Evolutionary conservation across 2,888 invertebrate species (phyloP).

Genomic region (Apeira syringaria): DNA sequence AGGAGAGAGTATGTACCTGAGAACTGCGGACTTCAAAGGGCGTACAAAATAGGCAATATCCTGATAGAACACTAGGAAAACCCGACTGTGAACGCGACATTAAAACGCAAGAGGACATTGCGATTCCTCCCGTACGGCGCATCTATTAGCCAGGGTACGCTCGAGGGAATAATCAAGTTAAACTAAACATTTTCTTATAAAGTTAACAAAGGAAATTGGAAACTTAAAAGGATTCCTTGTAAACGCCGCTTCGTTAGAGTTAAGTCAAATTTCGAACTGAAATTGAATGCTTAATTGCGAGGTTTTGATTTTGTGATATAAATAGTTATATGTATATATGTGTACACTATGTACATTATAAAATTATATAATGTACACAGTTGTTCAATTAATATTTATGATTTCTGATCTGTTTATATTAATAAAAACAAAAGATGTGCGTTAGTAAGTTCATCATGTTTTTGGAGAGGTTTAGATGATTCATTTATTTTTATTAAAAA

Average conservation of each 20-base stretch:
- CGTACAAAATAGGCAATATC: conserved; percentile 24
- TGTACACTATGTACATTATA: no score
- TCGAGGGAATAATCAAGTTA: conserved; percentile 5
- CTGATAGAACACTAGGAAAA: conserved; percentile 31
- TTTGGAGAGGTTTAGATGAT: no score
- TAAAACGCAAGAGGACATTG: conserved; percentile 36
- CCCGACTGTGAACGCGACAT: conserved; percentile 27
- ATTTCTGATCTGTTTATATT: no score
- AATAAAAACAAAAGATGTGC: no score
- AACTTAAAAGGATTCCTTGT: background rate
- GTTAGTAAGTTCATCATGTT: no score
- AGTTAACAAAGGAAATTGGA: background rate
- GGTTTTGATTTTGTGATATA: no score
- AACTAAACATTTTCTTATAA: background rate
- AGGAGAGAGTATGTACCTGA: background rate
- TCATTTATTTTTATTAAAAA: no score
- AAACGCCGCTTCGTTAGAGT: background rate
- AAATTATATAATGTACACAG: no score
- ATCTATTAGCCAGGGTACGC: conserved; percentile 25
- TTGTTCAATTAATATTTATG: no score
- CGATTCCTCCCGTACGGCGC: conserved; percentile 28
- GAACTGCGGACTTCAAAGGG: conserved; percentile 14
- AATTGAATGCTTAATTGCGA: no score
- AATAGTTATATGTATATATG: no score
- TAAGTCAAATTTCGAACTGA: background rate